Evolutionary conservation across 2,113 vertebrate species (phyloP).

Genomic region (Donacobius atricapilla): DNA sequence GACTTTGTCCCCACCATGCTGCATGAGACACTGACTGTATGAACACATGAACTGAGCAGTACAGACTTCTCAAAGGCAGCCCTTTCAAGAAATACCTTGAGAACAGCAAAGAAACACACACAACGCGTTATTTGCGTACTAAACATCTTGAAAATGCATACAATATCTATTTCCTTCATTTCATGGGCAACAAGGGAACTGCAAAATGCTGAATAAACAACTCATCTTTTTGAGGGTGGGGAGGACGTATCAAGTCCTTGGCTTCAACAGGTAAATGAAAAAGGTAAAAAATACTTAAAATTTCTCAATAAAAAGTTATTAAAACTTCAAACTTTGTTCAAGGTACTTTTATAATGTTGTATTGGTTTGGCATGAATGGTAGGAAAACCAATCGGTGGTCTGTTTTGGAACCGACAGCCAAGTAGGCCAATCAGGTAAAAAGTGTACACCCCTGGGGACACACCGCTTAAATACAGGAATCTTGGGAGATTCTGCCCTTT

Average conservation of each 20-base stretch:
- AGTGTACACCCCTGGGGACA: no score
- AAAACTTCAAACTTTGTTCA: not conserved
- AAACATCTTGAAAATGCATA: not conserved
- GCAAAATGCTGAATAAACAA: not conserved
- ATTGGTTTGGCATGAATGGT: no score
- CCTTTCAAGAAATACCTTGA: not conserved
- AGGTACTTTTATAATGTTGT: not conserved
- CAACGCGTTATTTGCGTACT: not conserved
- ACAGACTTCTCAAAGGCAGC: not conserved
- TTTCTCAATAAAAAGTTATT: not conserved
- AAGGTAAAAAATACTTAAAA: not conserved
- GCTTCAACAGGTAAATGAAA: not conserved
- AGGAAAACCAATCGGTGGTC: no score
- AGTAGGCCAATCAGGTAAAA: no score
- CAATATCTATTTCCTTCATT: not conserved
- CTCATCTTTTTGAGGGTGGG: fast-evolving
- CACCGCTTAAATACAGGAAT: no score
- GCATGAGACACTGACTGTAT: not conserved
- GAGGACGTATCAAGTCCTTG: not conserved
- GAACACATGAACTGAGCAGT: not conserved
- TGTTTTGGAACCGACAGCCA: no score
- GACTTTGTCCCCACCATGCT: not conserved
- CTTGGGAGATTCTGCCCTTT: no score
- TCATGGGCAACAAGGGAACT: not conserved
- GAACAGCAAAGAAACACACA: not conserved